Evolutionary conservation across 2,113 vertebrate genomes (phyloP).

Genomic region (Prochilodus magdalenae): DNA sequence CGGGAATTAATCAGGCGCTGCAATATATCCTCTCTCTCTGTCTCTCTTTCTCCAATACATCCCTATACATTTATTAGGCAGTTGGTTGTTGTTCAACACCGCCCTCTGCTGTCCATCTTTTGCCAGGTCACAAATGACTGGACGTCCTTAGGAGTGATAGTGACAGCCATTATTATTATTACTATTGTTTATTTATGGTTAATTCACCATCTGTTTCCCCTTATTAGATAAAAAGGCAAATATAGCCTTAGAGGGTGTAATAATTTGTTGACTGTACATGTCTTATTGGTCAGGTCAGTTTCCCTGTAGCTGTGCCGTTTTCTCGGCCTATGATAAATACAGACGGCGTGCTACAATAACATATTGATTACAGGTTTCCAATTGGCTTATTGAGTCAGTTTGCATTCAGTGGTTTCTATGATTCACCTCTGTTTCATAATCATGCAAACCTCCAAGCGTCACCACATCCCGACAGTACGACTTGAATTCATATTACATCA

Average conservation of each 20-base stretch:
- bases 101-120: slow-evolving; percentile 79
- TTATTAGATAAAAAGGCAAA: slow-evolving; percentile 68
- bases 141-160: neutral
- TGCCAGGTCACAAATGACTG: slow-evolving; percentile 65
- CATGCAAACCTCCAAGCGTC: neutral
- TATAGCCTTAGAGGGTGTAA: slow-evolving; percentile 74
- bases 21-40: slow-evolving; percentile 65
- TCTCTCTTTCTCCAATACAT: neutral
- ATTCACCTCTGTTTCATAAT: slow-evolving; percentile 26
- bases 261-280: slow-evolving; percentile 71
- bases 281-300: slow-evolving; percentile 69
- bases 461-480: neutral
- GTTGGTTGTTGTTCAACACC: slow-evolving; percentile 76
- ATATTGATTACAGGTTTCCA: slow-evolving; percentile 44
- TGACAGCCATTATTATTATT: neutral
- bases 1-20: slow-evolving; percentile 73
- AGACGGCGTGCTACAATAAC: too few species aligned
- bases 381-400: slow-evolving; percentile 71
- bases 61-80: too few species aligned
- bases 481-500: neutral
- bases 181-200: neutral
- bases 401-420: slow-evolving; percentile 53
- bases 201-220: neutral
- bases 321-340: neutral
- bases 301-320: slow-evolving; percentile 55